These are phyloP conservation scores for Zosterops borbonicus DNA, from an alignment of 2,113 vertebrate genomes.

Conservation along the genomic window DNA sequence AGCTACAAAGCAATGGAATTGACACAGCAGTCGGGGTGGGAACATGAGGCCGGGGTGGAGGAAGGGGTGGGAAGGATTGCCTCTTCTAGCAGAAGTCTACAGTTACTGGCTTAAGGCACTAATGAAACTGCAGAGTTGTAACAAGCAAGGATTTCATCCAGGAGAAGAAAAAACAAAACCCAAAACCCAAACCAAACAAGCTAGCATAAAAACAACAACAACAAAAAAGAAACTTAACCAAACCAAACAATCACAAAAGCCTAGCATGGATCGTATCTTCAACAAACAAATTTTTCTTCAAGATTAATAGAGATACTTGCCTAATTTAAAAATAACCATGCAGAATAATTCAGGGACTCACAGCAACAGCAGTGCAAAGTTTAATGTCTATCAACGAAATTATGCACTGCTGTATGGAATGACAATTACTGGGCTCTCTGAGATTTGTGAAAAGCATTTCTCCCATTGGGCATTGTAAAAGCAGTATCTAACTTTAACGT, in stretches of 20 bases:
- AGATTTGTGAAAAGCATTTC: neutral
- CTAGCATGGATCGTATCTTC: neutral
- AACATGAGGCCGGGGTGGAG: neutral
- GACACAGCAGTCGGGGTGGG: rapidly evolving
- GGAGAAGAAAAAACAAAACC: neutral
- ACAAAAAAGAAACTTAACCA: neutral
- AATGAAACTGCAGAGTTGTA: neutral
- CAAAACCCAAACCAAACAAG: neutral
- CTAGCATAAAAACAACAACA: neutral
- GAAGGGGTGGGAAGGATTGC: neutral
- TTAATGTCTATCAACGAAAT: neutral
- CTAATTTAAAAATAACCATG: neutral
- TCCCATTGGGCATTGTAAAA: neutral
- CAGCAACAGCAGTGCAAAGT: neutral
- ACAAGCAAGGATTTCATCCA: neutral
- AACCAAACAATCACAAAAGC: neutral
- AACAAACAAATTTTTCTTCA: neutral
- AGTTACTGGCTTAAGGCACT: neutral
- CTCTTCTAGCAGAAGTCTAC: neutral
- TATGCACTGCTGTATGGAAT: neutral
- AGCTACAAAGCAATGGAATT: neutral
- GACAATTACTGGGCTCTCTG: neutral
- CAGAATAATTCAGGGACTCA: neutral
- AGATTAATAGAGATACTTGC: neutral
- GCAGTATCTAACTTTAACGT: neutral